Base-by-base conservation (phyloP, 2,888 invertebrate species). In the Acanthosepion esculentum region DNA sequence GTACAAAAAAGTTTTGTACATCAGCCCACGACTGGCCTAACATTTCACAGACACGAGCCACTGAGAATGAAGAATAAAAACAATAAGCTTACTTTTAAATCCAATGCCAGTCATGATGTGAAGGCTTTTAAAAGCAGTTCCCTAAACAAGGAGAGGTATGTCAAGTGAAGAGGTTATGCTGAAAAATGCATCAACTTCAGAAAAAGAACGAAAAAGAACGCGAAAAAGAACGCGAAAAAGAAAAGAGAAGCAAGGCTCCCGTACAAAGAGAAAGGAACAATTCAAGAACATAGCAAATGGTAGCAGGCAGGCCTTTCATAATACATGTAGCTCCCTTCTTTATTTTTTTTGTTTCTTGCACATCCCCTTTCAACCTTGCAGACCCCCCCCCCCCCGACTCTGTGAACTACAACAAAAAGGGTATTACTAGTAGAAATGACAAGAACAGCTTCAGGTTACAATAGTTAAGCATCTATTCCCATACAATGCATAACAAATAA, bases 291-390 rank as follows among this genome's bases (percentile, higher is more conserved):
- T 18, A 15, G n/a, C 78, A n/a, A 78, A 78, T 78, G 78, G 33
- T 78, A 78, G 78, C 78, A 78, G 78, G 78, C 78, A 78, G 78
- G 78, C 78, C n/a, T 78, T 78, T 78, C 93, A 41, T 93, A 50
- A 48, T 53, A 93, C 12, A 29, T 93, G 93, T 33, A 93, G 53
- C 93, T 53, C 92, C 50, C 10, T 93, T 48, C 26, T 92, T 18
- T 92, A 23, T 26, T 48, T 29, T 29, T 15, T 15, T 41, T 48
- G 48, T n/a, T 53, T 53, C 78, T 78, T 78, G 78, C 78, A 78
- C 12, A n/a, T 59, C 59, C 59, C 23, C 20, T 59, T 59, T 59
- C n/a, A n/a, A 33, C 23, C n/a, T 78, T 78, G 78, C 78, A 4
- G 15, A n/a, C n/a, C n/a, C 78, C 78, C n/a, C 78, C 78, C 78